phyloP scores from a whole-genome alignment of 2,888 invertebrate genomes.

The Meandrusa payeni region DNA sequence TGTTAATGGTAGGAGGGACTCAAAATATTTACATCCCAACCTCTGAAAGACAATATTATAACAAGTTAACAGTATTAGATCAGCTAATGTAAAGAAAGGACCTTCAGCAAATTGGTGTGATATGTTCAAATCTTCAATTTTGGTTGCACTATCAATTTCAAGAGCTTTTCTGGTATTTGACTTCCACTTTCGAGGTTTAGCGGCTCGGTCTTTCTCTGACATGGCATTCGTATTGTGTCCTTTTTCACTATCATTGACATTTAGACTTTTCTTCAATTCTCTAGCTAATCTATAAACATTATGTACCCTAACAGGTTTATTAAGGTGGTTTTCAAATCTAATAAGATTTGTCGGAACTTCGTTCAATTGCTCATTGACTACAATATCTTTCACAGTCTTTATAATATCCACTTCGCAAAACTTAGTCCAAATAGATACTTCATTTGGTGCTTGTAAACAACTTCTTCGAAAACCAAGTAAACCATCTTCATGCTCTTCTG shows the following conservation, averaged over 20 bases:
- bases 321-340: conserved; percentile 91
- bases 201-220: conserved; percentile 39
- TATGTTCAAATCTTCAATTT: conserved; percentile 73
- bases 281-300: conserved; percentile 90
- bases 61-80: conserved; percentile 88
- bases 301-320: conserved; percentile 90
- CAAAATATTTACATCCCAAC: conserved; percentile 50
- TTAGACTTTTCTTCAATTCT: conserved; percentile 64
- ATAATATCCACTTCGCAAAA: conserved; percentile 94
- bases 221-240: conserved; percentile 24
- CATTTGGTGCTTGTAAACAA: conserved; percentile 91
- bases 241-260: conserved; percentile 24
- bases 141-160: conserved; percentile 62
- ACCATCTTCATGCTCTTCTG: conserved; percentile 61
- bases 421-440: conserved; percentile 93
- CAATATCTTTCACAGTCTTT: conserved; percentile 74
- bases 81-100: conserved; percentile 89
- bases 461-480: conserved; percentile 90
- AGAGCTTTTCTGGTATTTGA: conserved; percentile 60
- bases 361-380: conserved; percentile 36
- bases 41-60: conserved; percentile 81
- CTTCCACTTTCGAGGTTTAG: conserved; percentile 73
- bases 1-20: conserved; percentile 80
- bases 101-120: conserved; percentile 92
- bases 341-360: conserved; percentile 85